Evolutionary conservation across 2,888 invertebrate species (phyloP), one percentile per base, ranked within the genome.

Genomic region (Acleris literana): DNA sequence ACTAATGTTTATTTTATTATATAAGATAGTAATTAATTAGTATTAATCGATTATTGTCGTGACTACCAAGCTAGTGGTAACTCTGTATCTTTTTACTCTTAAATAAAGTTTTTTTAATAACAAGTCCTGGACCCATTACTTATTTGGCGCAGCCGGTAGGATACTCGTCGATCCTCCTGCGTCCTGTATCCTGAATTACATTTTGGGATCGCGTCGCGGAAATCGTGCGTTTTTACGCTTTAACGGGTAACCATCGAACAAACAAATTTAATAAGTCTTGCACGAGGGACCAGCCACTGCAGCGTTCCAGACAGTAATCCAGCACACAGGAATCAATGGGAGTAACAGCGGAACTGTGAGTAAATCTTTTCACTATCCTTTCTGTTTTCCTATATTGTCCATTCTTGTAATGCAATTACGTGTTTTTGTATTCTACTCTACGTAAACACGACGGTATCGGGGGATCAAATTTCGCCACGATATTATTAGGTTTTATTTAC

Each of bases 301-400:
- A 39, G 55, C n/a, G 20, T 11, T 22, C 52, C 52, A 25, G 22
- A 1, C 22, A 56, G 6, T 33, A 33, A 18, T 44, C 44, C 56
- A 56, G 56, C 20, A 20, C 22, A 43, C 9, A 25, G 29, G 57
- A 18, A 7, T 6, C 7, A 46, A 46, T 57, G 57, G 46, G 46
- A 57, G 57, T 3, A n/a, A 25, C n/a, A 6, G 29, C 9, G 13
- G 57, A 18, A 48, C 46, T 57, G 57, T 57, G 56, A 57, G 56
- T 57, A 44, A 17, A 46, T 46, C 46, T 46, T 46, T 57, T 57
- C 56, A 57, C 46, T 20, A n/a, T 57, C 56, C 56, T 57, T 46
- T 46, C 46, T 57, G 56, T 33, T 56, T 57, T 46, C 56, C 46
- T 57, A 46, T 46, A 22, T 57, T 57, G n/a, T 57, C 46, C 56